phyloP scores from a whole-genome alignment of 2,888 invertebrate genomes.

The Temnothorax ravouxi region DNA sequence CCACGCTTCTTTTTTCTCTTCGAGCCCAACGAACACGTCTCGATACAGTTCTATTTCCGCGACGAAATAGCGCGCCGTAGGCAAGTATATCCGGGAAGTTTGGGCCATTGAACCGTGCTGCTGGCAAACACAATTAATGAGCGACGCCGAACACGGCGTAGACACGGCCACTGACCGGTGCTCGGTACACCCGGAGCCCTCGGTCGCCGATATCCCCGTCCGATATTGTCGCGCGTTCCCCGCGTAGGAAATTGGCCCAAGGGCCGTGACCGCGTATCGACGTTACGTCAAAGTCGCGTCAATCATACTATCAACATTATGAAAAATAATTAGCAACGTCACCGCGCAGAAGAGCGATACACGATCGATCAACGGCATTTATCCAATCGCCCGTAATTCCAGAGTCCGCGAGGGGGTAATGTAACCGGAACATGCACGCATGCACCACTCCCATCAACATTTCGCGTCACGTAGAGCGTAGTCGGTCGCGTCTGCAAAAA shows the following conservation, averaged over 20 bases:
- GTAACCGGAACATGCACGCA: slow-evolving; percentile 49
- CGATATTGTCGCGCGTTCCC: slow-evolving; percentile 62
- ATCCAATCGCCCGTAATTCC: slow-evolving; percentile 36
- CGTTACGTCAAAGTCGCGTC: slow-evolving; percentile 1
- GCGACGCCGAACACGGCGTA: slow-evolving; percentile 57
- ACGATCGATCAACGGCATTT: slow-evolving; percentile 10
- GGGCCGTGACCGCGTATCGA: slow-evolving; percentile 53
- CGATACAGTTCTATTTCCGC: slow-evolving; percentile 67
- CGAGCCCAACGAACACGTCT: slow-evolving; percentile 4
- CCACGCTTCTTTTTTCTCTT: not conserved
- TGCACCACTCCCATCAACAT: slow-evolving; percentile 69
- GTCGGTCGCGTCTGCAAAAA: slow-evolving; percentile 76
- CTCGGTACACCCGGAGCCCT: slow-evolving; percentile 16
- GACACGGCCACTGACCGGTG: slow-evolving; percentile 53
- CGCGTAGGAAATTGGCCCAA: slow-evolving; percentile 65
- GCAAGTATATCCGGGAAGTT: slow-evolving; percentile 86
- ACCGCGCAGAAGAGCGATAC: not conserved
- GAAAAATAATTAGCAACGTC: slow-evolving; percentile 35
- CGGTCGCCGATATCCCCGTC: slow-evolving; percentile 69
- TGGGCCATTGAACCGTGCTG: slow-evolving; percentile 85
- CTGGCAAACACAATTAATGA: slow-evolving; percentile 75
- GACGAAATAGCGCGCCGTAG: slow-evolving; percentile 73
- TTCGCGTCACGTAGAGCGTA: slow-evolving; percentile 59
- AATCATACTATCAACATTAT: slow-evolving; percentile 19
- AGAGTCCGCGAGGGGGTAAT: slow-evolving; percentile 29